phyloP scores from a whole-genome alignment of 2,113 vertebrate genomes.

The Galeopterus variegatus region DNA sequence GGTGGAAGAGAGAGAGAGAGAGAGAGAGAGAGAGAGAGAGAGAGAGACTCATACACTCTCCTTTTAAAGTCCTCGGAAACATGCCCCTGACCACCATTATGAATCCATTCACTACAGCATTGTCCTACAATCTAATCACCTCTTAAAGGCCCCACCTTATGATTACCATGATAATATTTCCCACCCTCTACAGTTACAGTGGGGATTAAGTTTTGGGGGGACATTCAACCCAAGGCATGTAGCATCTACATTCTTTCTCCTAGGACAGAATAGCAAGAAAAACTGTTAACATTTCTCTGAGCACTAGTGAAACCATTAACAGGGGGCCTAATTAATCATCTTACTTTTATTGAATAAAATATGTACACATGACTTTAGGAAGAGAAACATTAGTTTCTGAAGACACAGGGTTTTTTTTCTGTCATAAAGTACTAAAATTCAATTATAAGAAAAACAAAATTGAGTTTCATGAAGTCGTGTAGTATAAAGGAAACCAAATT shows the following conservation, averaged over 20 bases:
- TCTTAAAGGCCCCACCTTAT: too few relatives aligned
- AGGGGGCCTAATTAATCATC: conserved; percentile 23
- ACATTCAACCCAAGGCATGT: neutral
- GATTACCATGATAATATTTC: too few relatives aligned
- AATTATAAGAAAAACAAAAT: conserved; percentile 27
- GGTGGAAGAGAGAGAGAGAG: too few relatives aligned
- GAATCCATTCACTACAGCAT: too few relatives aligned
- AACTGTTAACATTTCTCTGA: conserved; percentile 1
- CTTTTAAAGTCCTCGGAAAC: too few relatives aligned
- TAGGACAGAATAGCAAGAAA: neutral
- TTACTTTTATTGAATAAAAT: conserved; percentile 45
- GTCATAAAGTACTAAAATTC: conserved; percentile 35
- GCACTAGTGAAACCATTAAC: neutral
- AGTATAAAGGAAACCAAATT: conserved; percentile 63
- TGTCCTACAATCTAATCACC: too few relatives aligned
- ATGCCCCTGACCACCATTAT: too few relatives aligned
- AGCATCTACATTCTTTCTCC: neutral
- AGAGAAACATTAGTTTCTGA: conserved; percentile 38
- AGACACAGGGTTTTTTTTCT: conserved; percentile 3
- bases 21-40: too few relatives aligned
- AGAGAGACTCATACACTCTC: too few relatives aligned
- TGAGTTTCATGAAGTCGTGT: conserved; percentile 49
- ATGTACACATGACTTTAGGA: neutral
- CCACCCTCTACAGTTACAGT: too few relatives aligned
- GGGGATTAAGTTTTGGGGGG: too few relatives aligned